A percentile compares a stretch with the other conserved stretches of the same genome.
Evolutionary conservation across 2,888 invertebrate genomes (phyloP).

Genomic region (Drosophila eohydei): DNA sequence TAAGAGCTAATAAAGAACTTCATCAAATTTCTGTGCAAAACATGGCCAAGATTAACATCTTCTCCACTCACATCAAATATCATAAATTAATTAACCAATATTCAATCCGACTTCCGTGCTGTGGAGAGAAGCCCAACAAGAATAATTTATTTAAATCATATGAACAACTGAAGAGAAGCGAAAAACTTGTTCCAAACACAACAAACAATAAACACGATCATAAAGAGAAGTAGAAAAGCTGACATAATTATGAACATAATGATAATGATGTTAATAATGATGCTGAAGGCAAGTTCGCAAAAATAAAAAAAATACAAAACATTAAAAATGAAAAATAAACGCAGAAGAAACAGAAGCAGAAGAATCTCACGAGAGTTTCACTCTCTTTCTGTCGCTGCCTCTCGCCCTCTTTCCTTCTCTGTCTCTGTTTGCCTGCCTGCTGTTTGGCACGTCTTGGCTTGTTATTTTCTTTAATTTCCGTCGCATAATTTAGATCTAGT

Average conservation of each 20-base stretch:
- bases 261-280: slow-evolving; percentile 27
- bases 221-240: slow-evolving; percentile 9
- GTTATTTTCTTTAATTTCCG: slow-evolving; percentile 16
- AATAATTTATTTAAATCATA: slow-evolving; percentile 28
- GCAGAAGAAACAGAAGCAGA: slow-evolving; percentile 14
- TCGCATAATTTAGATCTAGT: slow-evolving; percentile 52
- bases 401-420: not conserved
- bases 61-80: slow-evolving; percentile 1
- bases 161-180: slow-evolving; percentile 4
- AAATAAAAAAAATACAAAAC: not conserved
- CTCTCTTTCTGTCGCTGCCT: slow-evolving; percentile 2
- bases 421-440: not conserved
- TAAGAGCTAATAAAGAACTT: not conserved
- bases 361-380: slow-evolving; percentile 21
- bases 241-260: slow-evolving; percentile 50
- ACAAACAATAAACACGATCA: slow-evolving; percentile 9
- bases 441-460: slow-evolving; percentile 22
- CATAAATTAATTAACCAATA: slow-evolving; percentile 17
- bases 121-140: not conserved
- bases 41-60: too few relatives aligned
- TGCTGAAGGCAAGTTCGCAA: slow-evolving; percentile 4
- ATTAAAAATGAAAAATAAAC: not conserved
- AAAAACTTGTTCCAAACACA: slow-evolving; percentile 36
- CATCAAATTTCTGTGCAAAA: too few relatives aligned
- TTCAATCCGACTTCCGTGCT: slow-evolving; percentile 33